Base-by-base conservation (phyloP, 2,797 vertebrate species). In the Acipenser transmontanus region DNA sequence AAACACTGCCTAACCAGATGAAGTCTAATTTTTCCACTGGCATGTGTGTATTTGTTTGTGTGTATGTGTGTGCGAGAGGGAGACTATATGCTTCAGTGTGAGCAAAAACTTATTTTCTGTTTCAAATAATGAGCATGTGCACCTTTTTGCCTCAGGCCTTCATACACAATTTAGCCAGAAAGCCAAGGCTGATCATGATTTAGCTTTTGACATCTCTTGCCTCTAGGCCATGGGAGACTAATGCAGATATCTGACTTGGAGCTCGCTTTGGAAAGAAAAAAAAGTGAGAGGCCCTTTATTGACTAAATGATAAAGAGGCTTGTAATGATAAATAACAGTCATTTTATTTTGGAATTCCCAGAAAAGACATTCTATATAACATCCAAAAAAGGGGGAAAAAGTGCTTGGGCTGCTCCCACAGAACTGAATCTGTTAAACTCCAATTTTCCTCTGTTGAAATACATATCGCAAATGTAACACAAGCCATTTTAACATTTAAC, bases 241-340 rank as follows among this genome's bases (percentile, higher is more conserved):
- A 98, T 98, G 98, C 97, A 95, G 96, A 97, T 99, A 97, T 97
- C 97, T 97, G 95, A 96, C 95, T 97, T 91, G 92, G 92, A 93
- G 93, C 94, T 93, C 87, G 88, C 93, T 83, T 91, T 86, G 87
- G 87, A 93, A 94, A 90, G 90, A 91, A 83, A 77, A 86, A 86
- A 87, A 90, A 87, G 91, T 87, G 91, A 93, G 91, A 93, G 93
- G 93, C 91, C 93, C 94, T 95, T 98, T 99, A 99, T 99, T 99
- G 97, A 99, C 97, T 97, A 98, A 98, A 98, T 99, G 97, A 99
- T 99, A 98, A 99, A 99, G 96, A 97, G 95, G 91, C 93, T 94
- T 94, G 94, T 98, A 97, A 99, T 99, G 97, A 99, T 98, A 98
- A 99, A 99, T 99, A 99, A 98, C 97, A 98, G 97, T 99, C 96